Base-by-base conservation (phyloP, 1,140 invertebrate species). In the Drosophila leontia region DNA sequence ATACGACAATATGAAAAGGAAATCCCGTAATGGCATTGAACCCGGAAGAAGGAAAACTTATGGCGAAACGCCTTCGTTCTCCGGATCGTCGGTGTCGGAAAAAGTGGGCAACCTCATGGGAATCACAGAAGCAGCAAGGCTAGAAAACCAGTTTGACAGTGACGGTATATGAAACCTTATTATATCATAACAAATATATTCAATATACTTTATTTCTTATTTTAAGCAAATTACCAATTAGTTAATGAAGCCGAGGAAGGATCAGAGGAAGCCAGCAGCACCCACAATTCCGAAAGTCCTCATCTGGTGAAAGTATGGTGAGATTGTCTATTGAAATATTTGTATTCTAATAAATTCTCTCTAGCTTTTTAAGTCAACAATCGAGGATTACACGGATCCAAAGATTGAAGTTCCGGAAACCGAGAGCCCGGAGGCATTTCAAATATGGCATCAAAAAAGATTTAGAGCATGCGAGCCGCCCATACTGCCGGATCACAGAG, bases 1-100 rank as follows among this genome's bases (percentile, higher is more conserved):
- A 7, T 65, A 50, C 45, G 60, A 68, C 19, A 68, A 68, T 32
- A 48, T 68, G 60, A 68, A 65, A 6, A 39, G 48, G 15, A 64
- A 29, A 15, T 11, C n/a, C 5, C 34, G 60, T 15, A 63, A 39
- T 17, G 9, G 23, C 15, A 13, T 7, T 13, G 7, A 17, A 11
- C 11, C 9, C 7, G 13, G 13, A 15, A 48, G 13, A 39, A 23
- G 13, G 17, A 68, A 12, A 29, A 3, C 7, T 11, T 8, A 9
- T 19, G 23, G 7, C 8, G 19, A 8, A 3, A 44, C 19, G 17
- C 35, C 13, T 13, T 23, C 64, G 0, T 37, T 17, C 6, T 48
- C 42, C 11, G 34, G 23, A 11, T 39, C 64, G 9, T n/a, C 26
- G 9, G 15, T 32, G 15, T 37, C 35, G 12, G 58, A 67, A 26